Evolutionary conservation across 2,797 vertebrate species (phyloP).

Genomic region (Myotis pilosus): DNA sequence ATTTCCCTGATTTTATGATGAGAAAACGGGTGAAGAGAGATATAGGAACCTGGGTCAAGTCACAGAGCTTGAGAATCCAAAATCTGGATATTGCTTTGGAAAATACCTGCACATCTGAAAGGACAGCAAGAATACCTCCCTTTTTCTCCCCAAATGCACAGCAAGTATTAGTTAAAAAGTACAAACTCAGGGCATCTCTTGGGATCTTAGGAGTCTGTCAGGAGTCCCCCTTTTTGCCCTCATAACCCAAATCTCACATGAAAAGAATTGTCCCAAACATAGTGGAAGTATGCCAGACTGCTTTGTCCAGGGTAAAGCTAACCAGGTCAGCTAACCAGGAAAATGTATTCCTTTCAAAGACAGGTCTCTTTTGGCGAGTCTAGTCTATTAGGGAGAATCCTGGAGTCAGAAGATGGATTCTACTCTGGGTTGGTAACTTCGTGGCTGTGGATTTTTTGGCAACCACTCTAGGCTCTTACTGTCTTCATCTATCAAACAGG

Average conservation of each 20-base stretch:
- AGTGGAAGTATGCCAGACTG: neutral
- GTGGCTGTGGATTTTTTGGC: neutral
- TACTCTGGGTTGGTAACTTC: neutral
- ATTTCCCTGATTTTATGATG: neutral
- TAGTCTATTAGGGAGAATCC: neutral
- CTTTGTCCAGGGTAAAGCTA: neutral
- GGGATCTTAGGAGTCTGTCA: neutral
- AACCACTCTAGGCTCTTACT: conserved; percentile 8
- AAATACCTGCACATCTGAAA: conserved; percentile 22
- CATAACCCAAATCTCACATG: neutral
- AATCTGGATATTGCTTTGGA: neutral
- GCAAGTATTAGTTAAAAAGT: neutral
- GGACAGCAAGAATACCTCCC: neutral
- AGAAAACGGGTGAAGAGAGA: neutral
- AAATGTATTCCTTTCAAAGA: neutral
- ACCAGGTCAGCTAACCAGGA: neutral
- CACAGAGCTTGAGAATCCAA: neutral
- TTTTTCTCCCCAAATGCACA: neutral
- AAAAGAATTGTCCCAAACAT: neutral
- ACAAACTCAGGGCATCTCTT: neutral
- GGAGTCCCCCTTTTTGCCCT: neutral
- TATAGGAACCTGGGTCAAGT: neutral
- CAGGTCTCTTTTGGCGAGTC: neutral
- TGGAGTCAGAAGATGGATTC: neutral
- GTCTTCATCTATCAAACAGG: neutral